Percentiles rank a stretch among this genome's conserved stretches.
phyloP scores from a whole-genome alignment of 2,797 vertebrate genomes.

The Muraenolepis orangiensis region DNA sequence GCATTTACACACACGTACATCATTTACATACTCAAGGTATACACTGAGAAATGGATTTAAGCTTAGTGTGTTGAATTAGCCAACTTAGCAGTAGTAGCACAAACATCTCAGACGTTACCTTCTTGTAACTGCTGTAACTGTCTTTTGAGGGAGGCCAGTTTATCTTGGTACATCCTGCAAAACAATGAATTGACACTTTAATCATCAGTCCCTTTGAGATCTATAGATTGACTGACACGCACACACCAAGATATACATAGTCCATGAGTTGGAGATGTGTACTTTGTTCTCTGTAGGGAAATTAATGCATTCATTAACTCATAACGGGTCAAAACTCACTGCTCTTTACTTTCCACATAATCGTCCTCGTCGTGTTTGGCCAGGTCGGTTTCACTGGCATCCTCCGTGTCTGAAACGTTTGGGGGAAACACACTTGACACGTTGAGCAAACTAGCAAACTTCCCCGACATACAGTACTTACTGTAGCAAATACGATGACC shows the following conservation, averaged over 20 bases:
- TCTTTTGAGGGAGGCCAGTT: conserved; percentile 92
- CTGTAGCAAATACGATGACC: background rate
- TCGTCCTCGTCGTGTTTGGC: conserved; percentile 97
- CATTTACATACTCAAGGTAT: background rate
- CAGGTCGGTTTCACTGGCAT: conserved; percentile 96
- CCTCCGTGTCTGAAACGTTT: conserved; percentile 86
- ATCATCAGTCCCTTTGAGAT: background rate
- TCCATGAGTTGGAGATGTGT: background rate
- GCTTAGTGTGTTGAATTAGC: conserved; percentile 4
- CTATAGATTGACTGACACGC: no score
- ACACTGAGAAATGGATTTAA: background rate
- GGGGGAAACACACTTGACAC: conserved; percentile 21
- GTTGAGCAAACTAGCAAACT: background rate
- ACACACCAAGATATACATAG: no score
- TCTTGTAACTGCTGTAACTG: conserved; percentile 95
- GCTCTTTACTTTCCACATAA: conserved; percentile 98
- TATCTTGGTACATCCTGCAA: conserved; percentile 97
- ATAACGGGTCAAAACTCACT: conserved; percentile 77
- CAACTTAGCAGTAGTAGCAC: conserved; percentile 12
- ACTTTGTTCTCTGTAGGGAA: background rate
- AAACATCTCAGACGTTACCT: conserved; percentile 70
- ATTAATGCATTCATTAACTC: background rate
- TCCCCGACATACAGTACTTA: background rate
- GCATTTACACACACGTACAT: conserved; percentile 21
- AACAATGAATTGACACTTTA: conserved; percentile 8